These are phyloP conservation scores for Saccostrea cuccullata DNA, from an alignment of 1,140 invertebrate genomes.

Conservation along the genomic window DNA sequence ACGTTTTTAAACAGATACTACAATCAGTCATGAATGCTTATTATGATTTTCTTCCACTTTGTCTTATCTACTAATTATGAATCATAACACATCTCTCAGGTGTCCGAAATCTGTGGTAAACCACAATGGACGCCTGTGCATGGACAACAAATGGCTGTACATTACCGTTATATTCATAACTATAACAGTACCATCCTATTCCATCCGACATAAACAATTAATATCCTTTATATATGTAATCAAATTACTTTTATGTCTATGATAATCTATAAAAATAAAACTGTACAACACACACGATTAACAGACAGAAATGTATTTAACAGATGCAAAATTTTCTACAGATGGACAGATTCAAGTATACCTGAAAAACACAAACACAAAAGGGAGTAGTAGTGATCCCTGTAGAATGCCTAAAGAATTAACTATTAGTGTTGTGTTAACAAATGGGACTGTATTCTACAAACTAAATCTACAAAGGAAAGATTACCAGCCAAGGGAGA, in stretches of 20 bases:
- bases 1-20: too few species aligned
- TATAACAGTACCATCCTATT: too few species aligned
- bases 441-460: slow-evolving; percentile 26
- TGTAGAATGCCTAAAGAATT: slow-evolving; percentile 14
- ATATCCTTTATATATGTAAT: too few species aligned
- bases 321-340: not conserved
- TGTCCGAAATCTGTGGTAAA: not conserved
- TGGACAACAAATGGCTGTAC: too few species aligned
- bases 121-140: not conserved
- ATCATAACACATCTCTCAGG: not conserved
- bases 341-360: not conserved
- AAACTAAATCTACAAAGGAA: not conserved
- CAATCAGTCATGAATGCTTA: too few species aligned
- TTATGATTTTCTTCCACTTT: too few species aligned
- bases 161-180: too few species aligned
- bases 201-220: too few species aligned
- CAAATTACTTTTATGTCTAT: too few species aligned
- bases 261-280: too few species aligned
- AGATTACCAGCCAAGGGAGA: not conserved
- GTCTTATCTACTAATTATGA: not conserved
- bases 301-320: too few species aligned
- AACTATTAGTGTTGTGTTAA: not conserved
- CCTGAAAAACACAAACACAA: not conserved
- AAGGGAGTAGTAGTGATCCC: not conserved
- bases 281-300: too few species aligned